These are phyloP conservation scores for Phylloscopus trochilus DNA, from an alignment of 2,113 vertebrate species.

Conservation along the genomic window DNA sequence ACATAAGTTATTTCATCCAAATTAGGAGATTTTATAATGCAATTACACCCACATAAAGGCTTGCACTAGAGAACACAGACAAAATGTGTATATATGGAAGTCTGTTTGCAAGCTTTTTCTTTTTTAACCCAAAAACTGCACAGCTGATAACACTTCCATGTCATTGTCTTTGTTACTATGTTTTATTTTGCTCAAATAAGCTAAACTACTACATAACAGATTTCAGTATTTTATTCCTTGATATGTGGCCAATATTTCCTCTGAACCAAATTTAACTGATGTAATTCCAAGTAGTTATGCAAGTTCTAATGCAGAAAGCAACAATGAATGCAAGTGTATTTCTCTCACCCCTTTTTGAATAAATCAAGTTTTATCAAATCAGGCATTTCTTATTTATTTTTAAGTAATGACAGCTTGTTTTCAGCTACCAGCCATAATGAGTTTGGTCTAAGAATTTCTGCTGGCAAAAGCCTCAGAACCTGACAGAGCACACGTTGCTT, in stretches of 20 bases:
- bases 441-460: neutral
- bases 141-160: neutral
- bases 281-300: neutral
- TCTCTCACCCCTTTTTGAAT: conserved; percentile 20
- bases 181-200: neutral
- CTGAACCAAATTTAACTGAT: neutral
- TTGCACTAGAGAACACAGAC: neutral
- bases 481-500: neutral
- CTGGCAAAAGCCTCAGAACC: neutral
- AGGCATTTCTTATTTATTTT: conserved; percentile 19
- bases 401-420: neutral
- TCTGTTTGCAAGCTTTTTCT: neutral
- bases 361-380: conserved; percentile 28
- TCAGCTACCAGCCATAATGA: neutral
- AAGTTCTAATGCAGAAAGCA: neutral
- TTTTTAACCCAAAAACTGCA: neutral
- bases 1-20: neutral
- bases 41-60: neutral
- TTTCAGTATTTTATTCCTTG: neutral
- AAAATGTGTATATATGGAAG: neutral
- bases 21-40: neutral
- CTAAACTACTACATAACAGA: neutral
- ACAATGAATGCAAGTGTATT: conserved; percentile 11
- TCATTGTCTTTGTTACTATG: neutral
- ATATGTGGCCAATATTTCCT: neutral